Base-by-base conservation (phyloP, 2,888 invertebrate species). In the Pyrochroa serraticornis region DNA sequence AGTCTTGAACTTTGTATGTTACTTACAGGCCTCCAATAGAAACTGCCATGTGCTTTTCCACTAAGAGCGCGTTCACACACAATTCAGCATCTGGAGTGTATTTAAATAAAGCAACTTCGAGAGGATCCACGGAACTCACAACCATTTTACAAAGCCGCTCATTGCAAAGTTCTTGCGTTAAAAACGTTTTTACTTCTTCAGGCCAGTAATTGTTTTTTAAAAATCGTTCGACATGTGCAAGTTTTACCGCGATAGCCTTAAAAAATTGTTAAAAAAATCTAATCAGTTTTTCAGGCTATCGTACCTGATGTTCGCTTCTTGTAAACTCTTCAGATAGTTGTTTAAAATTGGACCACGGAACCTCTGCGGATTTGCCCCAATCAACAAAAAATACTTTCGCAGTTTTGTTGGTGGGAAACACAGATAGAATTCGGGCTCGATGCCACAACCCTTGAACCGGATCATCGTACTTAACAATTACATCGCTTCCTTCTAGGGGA, bases 351-450 rank as follows among this genome's bases (percentile, higher is more conserved):
- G 77, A 72, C 79, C 84, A 85, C 41, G 81, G 76, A 44, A 86
- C 77, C 1, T 75, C 75, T 50, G 82, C 78, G 7, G 66, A 71
- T 48, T 77, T 78, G 34, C 92, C 92, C 68, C 77, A 79, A 79
- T 92, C 92, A 0, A 89, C 84, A 59, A 86, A 83, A 63, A 79
- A 77, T 30, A 90, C 83, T 41, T 81, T 78, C 14, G 87, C 85
- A 73, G 71, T 80, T 67, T 79, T 77, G 7, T 75, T 67, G 0
- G 79, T 79, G 2, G 66, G 57, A 2, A 80, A 78, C 5, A 84
- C 71, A 35, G 76, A 81, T 2, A 70, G 67, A 22, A 91, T 82
- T 7, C 81, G 68, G 1, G 83, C 89, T 50, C 90, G 82, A 68
- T 84, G 85, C 87, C 89, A 90, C 39, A 71, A 65, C 60, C 76